Conservation (phyloP, 2,888 invertebrate genomes). For the Ichneumoninae sp. region DNA sequence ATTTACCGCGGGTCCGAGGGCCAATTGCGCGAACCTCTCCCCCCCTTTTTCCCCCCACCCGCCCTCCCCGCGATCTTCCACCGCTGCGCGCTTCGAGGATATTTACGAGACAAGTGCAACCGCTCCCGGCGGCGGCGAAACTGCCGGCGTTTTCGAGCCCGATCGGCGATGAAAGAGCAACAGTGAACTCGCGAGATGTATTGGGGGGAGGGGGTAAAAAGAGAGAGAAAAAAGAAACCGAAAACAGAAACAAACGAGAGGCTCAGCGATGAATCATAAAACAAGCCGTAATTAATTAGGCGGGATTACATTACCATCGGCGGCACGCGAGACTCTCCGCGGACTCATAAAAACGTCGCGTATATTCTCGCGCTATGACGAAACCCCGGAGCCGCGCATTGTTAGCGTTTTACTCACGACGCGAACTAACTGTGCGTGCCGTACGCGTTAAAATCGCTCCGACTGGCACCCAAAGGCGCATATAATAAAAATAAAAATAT, state of each 20-base stretch:
- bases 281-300: slow-evolving; percentile 80
- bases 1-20: slow-evolving; percentile 72
- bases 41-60: neutral
- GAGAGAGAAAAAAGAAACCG: slow-evolving; percentile 8
- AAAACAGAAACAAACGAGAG: slow-evolving; percentile 41
- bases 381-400: slow-evolving; percentile 64
- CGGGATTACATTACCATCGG: slow-evolving; percentile 78
- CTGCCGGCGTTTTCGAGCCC: slow-evolving; percentile 44
- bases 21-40: slow-evolving; percentile 70
- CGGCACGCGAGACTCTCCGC: slow-evolving; percentile 79
- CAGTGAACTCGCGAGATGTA: slow-evolving; percentile 17
- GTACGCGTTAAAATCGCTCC: slow-evolving; percentile 53
- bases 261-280: slow-evolving; percentile 78
- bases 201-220: neutral
- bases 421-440: slow-evolving; percentile 31
- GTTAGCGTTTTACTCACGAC: slow-evolving; percentile 71
- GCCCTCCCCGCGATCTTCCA: neutral
- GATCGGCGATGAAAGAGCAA: slow-evolving; percentile 53
- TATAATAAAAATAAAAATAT: neutral
- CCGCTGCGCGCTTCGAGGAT: slow-evolving; percentile 53
- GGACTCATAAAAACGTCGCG: slow-evolving; percentile 80
- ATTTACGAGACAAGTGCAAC: slow-evolving; percentile 70
- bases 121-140: slow-evolving; percentile 49
- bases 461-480: neutral
- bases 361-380: slow-evolving; percentile 74